Conservation (phyloP, 1,140 invertebrate species). For the Ladona fulva region DNA sequence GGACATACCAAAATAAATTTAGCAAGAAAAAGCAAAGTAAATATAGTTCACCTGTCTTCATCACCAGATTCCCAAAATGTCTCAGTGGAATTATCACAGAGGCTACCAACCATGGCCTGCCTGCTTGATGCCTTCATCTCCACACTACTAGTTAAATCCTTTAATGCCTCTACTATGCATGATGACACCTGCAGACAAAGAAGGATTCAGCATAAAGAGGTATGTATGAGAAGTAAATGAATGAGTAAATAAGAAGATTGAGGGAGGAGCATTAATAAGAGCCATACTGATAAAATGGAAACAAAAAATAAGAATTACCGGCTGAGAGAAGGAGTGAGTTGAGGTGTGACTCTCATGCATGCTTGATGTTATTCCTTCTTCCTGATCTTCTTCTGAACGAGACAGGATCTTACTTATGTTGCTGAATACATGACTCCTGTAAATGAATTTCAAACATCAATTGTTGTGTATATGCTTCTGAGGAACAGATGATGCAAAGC, state of each 20-base stretch:
- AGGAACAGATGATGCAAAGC: no score
- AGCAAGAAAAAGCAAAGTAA: no score
- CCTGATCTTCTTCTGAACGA: constrained; percentile 71
- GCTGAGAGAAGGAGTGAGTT: background rate
- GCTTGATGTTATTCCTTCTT: constrained; percentile 46
- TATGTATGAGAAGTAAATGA: background rate
- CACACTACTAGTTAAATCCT: constrained; percentile 62
- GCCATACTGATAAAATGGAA: background rate
- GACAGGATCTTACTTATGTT: constrained; percentile 95
- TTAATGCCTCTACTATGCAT: constrained; percentile 51
- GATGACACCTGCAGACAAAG: constrained; percentile 38
- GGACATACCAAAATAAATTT: no score
- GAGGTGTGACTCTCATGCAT: constrained; percentile 49
- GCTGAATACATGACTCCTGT: constrained; percentile 81
- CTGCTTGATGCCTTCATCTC: constrained; percentile 86
- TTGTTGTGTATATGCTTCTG: no score
- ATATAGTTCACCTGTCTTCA: constrained; percentile 55
- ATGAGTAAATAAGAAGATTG: background rate
- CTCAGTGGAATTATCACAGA: constrained; percentile 91
- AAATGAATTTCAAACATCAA: constrained; percentile 10
- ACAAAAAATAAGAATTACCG: background rate
- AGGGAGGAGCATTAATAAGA: background rate
- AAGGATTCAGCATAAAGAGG: constrained; percentile 15
- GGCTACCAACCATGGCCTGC: constrained; percentile 83
- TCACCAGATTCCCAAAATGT: constrained; percentile 99